Percentiles rank a stretch among this genome's conserved stretches.
These are phyloP conservation scores for Hirundichthys speculiger DNA, from an alignment of 2,113 vertebrate species.

Conservation along the genomic window DNA sequence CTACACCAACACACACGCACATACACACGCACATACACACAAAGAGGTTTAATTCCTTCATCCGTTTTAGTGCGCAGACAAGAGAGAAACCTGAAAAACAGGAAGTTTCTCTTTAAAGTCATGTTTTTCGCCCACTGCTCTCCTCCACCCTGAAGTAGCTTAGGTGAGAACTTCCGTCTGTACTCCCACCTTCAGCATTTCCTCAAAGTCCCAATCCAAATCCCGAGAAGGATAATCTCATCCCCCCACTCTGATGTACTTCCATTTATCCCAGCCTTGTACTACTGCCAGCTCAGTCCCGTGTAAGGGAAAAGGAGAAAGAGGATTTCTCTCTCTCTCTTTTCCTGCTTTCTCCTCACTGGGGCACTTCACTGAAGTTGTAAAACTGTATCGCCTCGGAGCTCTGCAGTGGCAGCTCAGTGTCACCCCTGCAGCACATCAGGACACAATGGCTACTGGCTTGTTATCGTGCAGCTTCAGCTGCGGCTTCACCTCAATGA, in stretches of 20 bases:
- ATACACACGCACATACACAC: not conserved
- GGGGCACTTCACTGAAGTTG: slow-evolving; percentile 67
- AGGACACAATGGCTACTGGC: slow-evolving; percentile 50
- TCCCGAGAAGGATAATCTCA: slow-evolving; percentile 76
- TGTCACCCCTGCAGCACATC: slow-evolving; percentile 55
- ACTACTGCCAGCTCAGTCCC: slow-evolving; percentile 72
- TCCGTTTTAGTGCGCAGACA: not conserved
- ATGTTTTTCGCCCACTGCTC: slow-evolving; percentile 24
- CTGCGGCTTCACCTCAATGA: slow-evolving; percentile 37
- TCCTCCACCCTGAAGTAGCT: slow-evolving; percentile 44
- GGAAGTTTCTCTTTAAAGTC: slow-evolving; percentile 37
- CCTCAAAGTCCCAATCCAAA: slow-evolving; percentile 72
- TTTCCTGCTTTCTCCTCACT: slow-evolving; percentile 62
- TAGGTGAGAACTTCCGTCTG: slow-evolving; percentile 70
- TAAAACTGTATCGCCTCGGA: slow-evolving; percentile 62
- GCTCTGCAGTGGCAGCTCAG: slow-evolving; percentile 47
- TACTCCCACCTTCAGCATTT: slow-evolving; percentile 72
- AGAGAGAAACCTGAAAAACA: too few relatives aligned
- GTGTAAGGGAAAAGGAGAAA: slow-evolving; percentile 67
- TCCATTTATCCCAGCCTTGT: slow-evolving; percentile 75
- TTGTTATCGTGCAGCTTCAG: slow-evolving; percentile 54
- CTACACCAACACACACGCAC: not conserved
- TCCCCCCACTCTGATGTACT: slow-evolving; percentile 74
- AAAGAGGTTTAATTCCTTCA: slow-evolving; percentile 7
- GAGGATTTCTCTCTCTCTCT: slow-evolving; percentile 77